These are phyloP conservation scores for Diorhabda sublineata DNA, from an alignment of 1,140 invertebrate genomes.

Conservation along the genomic window DNA sequence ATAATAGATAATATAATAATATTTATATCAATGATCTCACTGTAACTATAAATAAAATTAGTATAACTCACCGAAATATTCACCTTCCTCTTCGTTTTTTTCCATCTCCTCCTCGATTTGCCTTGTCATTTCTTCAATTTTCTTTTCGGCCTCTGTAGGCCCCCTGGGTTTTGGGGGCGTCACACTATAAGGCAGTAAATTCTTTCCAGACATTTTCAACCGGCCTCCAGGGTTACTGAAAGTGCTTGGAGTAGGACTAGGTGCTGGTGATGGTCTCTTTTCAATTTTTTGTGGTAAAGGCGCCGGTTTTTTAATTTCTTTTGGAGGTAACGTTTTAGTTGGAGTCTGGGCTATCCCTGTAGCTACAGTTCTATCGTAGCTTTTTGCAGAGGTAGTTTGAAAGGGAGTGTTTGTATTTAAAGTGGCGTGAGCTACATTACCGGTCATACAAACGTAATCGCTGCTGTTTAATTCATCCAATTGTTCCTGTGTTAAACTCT, in stretches of 20 bases:
- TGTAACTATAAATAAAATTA: no score
- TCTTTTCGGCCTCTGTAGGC: conserved; percentile 83
- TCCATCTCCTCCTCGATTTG: conserved; percentile 94
- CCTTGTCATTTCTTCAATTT: conserved; percentile 84
- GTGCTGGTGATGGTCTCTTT: conserved; percentile 38
- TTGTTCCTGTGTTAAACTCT: conserved; percentile 39
- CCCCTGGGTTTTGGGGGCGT: conserved; percentile 79
- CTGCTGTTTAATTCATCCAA: conserved; percentile 61
- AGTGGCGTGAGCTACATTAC: conserved; percentile 48
- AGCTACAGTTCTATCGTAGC: conserved; percentile 41
- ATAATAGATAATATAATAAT: no score
- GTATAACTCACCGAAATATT: conserved; percentile 82
- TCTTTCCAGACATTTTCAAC: conserved; percentile 60
- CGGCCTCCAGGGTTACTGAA: conserved; percentile 39
- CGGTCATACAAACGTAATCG: conserved; percentile 70
- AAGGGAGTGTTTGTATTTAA: conserved; percentile 42
- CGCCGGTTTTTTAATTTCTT: conserved; percentile 25
- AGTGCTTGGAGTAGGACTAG: conserved; percentile 53
- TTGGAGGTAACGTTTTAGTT: conserved; percentile 34
- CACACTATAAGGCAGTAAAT: conserved; percentile 80
- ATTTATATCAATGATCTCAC: no score
- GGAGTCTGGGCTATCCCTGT: conserved; percentile 44
- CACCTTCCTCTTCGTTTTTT: conserved; percentile 86
- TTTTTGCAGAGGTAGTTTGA: conserved; percentile 44
- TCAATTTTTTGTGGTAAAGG: conserved; percentile 25